These are phyloP conservation scores for Tyrannus savana DNA, from an alignment of 2,113 vertebrate species.

Conservation along the genomic window DNA sequence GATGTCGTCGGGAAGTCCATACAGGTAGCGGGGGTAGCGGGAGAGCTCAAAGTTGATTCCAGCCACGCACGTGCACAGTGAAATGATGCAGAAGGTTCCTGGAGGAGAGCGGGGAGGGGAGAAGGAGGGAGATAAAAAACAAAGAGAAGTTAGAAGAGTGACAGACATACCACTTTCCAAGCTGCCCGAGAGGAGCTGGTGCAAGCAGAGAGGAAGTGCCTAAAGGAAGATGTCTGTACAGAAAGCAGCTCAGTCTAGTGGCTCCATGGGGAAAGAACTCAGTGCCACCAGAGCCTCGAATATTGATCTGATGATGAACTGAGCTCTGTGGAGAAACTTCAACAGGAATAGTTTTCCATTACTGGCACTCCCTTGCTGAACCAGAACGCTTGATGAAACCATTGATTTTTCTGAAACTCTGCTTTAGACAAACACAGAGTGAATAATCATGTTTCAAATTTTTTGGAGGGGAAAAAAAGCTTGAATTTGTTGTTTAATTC, in stretches of 20 bases:
- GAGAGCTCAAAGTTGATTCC: slow-evolving; percentile 98
- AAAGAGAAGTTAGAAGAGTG: slow-evolving; percentile 44
- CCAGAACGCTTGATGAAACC: background rate
- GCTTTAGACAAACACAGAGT: background rate
- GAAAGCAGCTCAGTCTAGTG: background rate
- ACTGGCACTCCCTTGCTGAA: background rate
- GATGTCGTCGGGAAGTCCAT: slow-evolving; percentile 93
- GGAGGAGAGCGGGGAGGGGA: slow-evolving; percentile 39
- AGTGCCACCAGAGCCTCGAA: background rate
- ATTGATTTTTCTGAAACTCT: slow-evolving; percentile 1
- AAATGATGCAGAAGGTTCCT: slow-evolving; percentile 99
- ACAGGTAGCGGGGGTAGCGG: slow-evolving; percentile 93
- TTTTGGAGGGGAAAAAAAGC: background rate
- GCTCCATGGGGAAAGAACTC: background rate
- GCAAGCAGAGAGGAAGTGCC: background rate
- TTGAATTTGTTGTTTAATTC: background rate
- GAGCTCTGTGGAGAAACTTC: background rate
- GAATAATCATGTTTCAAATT: background rate
- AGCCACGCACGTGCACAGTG: slow-evolving; percentile 96
- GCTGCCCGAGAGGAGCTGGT: background rate
- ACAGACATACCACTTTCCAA: background rate
- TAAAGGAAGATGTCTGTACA: background rate
- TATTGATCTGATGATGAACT: background rate
- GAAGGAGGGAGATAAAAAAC: slow-evolving; percentile 5
- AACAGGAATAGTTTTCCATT: background rate